Percentiles rank a stretch among this genome's conserved stretches.
Conservation (phyloP, 2,888 invertebrate species). For the Gerris lacustris region DNA sequence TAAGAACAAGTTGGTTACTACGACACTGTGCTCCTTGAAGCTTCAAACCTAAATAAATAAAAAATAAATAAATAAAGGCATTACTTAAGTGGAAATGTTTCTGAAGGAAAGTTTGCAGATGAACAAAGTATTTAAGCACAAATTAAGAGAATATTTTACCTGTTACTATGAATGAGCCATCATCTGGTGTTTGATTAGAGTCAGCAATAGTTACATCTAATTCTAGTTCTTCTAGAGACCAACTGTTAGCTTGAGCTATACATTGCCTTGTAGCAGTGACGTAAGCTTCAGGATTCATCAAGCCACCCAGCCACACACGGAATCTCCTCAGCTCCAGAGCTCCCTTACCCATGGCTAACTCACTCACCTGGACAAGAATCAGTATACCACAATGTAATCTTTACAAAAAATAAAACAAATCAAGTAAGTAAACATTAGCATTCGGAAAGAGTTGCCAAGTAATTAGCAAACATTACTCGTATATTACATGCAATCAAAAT, state of each 20-base stretch:
- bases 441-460: background rate
- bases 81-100: background rate
- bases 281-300: constrained; percentile 97
- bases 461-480: too few relatives aligned
- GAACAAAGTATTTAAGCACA: background rate
- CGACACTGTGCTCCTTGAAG: constrained; percentile 92
- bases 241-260: constrained; percentile 91
- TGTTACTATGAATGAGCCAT: constrained; percentile 40
- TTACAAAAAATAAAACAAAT: background rate
- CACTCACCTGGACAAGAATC: background rate
- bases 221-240: constrained; percentile 91
- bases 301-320: constrained; percentile 92
- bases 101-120: background rate
- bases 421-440: background rate
- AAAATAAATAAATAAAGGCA: background rate
- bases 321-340: constrained; percentile 38
- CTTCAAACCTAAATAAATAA: constrained; percentile 57
- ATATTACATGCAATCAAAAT: too few relatives aligned
- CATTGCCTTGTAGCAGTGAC: constrained; percentile 98
- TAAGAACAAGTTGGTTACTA: constrained; percentile 76
- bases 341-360: constrained; percentile 6
- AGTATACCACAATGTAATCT: too few relatives aligned
- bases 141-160: constrained; percentile 33
- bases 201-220: constrained; percentile 63
- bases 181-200: constrained; percentile 35